phyloP scores from a whole-genome alignment of 1,140 invertebrate genomes.

The Calosoma granatense region DNA sequence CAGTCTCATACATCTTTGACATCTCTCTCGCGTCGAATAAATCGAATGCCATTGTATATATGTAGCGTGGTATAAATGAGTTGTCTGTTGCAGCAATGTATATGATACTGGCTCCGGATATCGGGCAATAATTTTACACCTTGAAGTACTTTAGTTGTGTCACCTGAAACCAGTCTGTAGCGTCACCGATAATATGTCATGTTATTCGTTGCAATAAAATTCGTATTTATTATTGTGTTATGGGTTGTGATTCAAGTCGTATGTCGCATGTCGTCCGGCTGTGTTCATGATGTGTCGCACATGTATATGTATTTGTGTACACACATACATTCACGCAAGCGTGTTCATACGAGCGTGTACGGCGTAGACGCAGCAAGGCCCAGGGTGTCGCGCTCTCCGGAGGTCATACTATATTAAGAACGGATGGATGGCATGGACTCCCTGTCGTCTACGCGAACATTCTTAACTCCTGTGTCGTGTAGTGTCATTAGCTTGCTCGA shows the following conservation, averaged over 20 bases:
- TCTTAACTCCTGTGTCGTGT: not conserved
- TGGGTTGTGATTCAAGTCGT: not conserved
- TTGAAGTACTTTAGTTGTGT: not conserved
- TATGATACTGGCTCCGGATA: too few relatives aligned
- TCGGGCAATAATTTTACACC: not conserved
- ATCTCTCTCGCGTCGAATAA: not conserved
- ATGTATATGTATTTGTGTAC: not conserved
- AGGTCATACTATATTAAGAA: conserved; percentile 8
- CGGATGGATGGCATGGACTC: not conserved
- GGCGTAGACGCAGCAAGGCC: not conserved
- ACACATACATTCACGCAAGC: not conserved
- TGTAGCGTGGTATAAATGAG: not conserved
- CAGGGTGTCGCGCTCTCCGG: not conserved
- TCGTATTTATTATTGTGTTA: not conserved
- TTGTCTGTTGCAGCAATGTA: not conserved
- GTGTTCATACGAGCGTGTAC: not conserved
- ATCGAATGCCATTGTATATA: not conserved
- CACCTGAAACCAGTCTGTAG: too few relatives aligned
- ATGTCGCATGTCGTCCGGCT: not conserved
- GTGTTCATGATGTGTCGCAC: not conserved
- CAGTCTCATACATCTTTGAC: too few relatives aligned
- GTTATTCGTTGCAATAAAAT: too few relatives aligned
- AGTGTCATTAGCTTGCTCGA: not conserved
- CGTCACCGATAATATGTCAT: not conserved
- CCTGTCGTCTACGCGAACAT: not conserved